Evolutionary conservation across 2,888 invertebrate species (phyloP), one percentile per base, ranked within the genome.

Genomic region (Dendrolimus houi): DNA sequence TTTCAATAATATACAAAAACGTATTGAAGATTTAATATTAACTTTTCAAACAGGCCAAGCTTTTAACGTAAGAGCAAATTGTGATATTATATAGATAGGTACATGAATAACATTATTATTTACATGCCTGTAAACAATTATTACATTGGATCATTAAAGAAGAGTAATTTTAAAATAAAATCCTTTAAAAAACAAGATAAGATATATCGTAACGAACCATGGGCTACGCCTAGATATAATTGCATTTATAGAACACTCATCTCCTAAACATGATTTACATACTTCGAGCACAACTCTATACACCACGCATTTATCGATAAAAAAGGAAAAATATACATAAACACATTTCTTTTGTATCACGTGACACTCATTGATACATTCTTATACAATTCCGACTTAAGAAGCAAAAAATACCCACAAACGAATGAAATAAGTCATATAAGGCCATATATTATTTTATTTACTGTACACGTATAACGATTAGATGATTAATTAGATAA

Each of bases 381-480:
- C 77, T 70, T 75, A 75, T 75, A 80, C 75, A 75, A 76, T 70
- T 71, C 77, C 80, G 71, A 77, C 75, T 75, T 72, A 78, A 75
- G 78, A 88, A 87, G 87, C 88, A 79, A 83, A 79, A 69, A 65
- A 75, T 75, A 77, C 69, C 72, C 83, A 86, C 74, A 70, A 83
- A 81, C 78, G 67, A 75, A 79, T 74, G 79, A 87, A 88, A 87
- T 82, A 84, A 86, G 85, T 83, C 86, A 89, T 87, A 86, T 89
- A 90, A 90, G 90, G 90, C 90, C 89, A 88, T 90, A 85, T 83
- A 84, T 82, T 78, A 79, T 29, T 29, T 29, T 29, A 29, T 80
- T 85, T 81, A 88, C 87, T 88, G 89, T 90, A 90, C 90, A 90
- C 77, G 79, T 86, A 79, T 87, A 87, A 88, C 85, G 80, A 88